A percentile compares a stretch with the other conserved stretches of the same genome.
These are phyloP conservation scores for Aleiodes alternator DNA, from an alignment of 2,888 invertebrate genomes.

Conservation along the genomic window DNA sequence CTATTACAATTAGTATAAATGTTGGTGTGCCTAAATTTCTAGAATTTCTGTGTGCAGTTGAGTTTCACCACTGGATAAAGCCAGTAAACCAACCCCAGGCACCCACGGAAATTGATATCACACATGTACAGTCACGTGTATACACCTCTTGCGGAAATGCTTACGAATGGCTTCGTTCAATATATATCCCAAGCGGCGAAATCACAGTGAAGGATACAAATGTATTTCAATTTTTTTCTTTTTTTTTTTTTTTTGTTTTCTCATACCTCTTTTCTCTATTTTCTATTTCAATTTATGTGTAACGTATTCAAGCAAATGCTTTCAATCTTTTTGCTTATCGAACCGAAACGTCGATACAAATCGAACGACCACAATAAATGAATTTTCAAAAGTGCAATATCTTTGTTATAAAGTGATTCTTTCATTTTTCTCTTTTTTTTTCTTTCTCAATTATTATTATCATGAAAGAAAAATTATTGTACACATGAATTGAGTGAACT, in stretches of 20 bases:
- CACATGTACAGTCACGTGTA: slow-evolving; percentile 29
- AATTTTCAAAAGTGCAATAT: slow-evolving; percentile 16
- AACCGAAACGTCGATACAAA: neutral
- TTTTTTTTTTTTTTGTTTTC: slow-evolving; percentile 12
- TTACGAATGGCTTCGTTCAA: slow-evolving; percentile 54
- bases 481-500: neutral
- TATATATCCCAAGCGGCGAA: slow-evolving; percentile 48
- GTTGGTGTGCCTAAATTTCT: neutral
- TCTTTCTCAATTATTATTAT: neutral
- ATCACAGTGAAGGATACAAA: slow-evolving; percentile 36
- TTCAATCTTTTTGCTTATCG: slow-evolving; percentile 30
- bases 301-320: slow-evolving; percentile 19
- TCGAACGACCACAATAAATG: slow-evolving; percentile 5
- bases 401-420: neutral
- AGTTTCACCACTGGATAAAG: neutral
- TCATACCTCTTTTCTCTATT: neutral
- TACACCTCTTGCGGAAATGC: slow-evolving; percentile 6
- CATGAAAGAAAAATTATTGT: too few relatives aligned
- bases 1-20: slow-evolving; percentile 9
- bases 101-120: slow-evolving; percentile 51
- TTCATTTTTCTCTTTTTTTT: neutral
- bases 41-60: slow-evolving; percentile 16
- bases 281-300: slow-evolving; percentile 8
- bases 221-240: slow-evolving; percentile 7
- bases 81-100: slow-evolving; percentile 15